Evolutionary conservation across 2,797 vertebrate species (phyloP), one percentile per base, ranked within the genome.

Genomic region (Chiloscyllium punctatum): DNA sequence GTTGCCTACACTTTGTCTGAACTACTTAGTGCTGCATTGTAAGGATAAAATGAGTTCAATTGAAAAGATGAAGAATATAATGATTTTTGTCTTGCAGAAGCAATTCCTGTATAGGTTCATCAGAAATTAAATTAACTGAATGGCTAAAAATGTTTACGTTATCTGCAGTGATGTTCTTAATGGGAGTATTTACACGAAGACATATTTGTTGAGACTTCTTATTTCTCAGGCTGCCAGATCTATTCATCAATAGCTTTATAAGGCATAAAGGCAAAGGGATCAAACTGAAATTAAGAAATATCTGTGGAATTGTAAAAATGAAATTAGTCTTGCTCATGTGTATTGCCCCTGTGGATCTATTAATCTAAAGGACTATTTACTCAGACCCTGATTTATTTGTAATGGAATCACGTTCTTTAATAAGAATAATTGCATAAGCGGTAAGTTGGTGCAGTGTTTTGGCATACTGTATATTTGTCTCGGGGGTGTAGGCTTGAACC

Each of bases 401-500:
- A 92, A 42, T 2, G 66, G n/a, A 92, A 92, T 92, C 66, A 48
- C n/a, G 25, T 69, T 92, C n/a, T 92, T 92, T 92, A 92, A 92
- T 92, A 92, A 92, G 62, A 92, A 92, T 92, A 92, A 92, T 69
- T 92, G 66, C 18, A 27, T 42, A 42, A 66, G 33, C n/a, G 18
- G 68, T 66, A 92, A 37, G n/a, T 69, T n/a, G 37, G 21, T 92
- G 62, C 90, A 69, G 9, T 92, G 90, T n/a, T 42, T 48, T 92
- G 69, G 90, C n/a, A 69, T 8, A 23, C 33, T 91, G 57, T 37
- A 66, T 33, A 9, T 91, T 91, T 62, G 27, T 33, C 88, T 37
- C 62, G 68, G 62, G 57, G 33, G 9, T 42, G 62, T n/a, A n/a
- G 15, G 30, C 18, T n/a, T 62, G 88, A 91, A 66, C 57, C 5